Base-by-base conservation (phyloP, 2,113 vertebrate genomes). In the Microcebus griseorufus region DNA sequence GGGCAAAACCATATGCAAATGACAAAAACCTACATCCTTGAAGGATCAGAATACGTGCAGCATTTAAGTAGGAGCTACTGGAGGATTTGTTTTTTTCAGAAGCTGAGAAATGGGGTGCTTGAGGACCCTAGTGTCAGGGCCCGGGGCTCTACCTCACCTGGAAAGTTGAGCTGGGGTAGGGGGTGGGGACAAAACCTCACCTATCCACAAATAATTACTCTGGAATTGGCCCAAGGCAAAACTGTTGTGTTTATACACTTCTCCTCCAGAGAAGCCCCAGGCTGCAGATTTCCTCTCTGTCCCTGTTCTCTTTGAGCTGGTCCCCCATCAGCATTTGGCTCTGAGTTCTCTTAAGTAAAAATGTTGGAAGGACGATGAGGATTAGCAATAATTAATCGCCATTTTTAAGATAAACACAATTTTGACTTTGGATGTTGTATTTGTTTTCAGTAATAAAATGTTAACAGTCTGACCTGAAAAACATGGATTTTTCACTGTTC, bases 311-410 rank as follows among this genome's bases (percentile, higher is more conserved):
- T 88, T 80, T 88, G 82, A 72, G 76, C 27, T 12, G 29, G 18
- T 17, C 27, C 12, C 20, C 51, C 34, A n/a, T 27, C 8, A 48
- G 27, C 4, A 32, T 58, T 67, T 85, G 17, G 37, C 27, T 95
- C 45, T 75, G 42, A 13, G 20, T 83, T 89, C 69, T 51, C 39
- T 69, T 78, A 42, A 16, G 8, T 51, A 48, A 84, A 95, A 87
- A 81, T 62, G 17, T 69, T 85, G 62, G 45, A 82, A 91, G 75
- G 76, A 88, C 78, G n/a, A 81, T 51, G 22, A 84, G 11, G n/a
- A 83, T 89, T 80, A 84, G 86, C n/a, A 64, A 62, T 51, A 73
- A 93, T 97, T 95, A 92, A 92, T 42, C 48, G 39, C 45, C 39
- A 84, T 39, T 82, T 93, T 92, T 69, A 86, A 87, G 81, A 70